Evolutionary conservation across 2,797 vertebrate genomes (phyloP).

Genomic region (Poeciliopsis paucimaculata): DNA sequence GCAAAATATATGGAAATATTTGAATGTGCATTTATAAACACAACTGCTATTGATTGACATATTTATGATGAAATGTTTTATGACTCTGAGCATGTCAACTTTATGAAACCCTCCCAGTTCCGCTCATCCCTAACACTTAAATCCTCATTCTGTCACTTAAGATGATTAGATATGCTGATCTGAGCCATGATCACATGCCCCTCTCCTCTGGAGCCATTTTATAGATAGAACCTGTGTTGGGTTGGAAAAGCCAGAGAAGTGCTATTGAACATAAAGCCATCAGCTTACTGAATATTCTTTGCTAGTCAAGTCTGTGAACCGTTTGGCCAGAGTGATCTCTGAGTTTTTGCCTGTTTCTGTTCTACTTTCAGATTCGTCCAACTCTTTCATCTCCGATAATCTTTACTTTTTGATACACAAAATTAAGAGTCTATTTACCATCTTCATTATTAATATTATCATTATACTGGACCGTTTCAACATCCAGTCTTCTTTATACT

Average conservation of each 20-base stretch:
- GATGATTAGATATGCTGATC: slow-evolving; percentile 65
- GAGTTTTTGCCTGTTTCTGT: slow-evolving; percentile 45
- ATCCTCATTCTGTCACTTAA: slow-evolving; percentile 58
- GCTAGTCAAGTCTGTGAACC: slow-evolving; percentile 69
- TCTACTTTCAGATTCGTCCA: slow-evolving; percentile 49
- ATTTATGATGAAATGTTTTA: background rate
- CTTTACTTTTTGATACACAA: background rate
- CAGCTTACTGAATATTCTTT: slow-evolving; percentile 75
- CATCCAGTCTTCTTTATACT: slow-evolving; percentile 10
- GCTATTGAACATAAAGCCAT: slow-evolving; percentile 78
- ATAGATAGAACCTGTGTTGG: slow-evolving; percentile 70
- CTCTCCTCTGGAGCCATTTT: slow-evolving; percentile 63
- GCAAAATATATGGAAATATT: background rate
- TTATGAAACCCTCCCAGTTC: slow-evolving; percentile 3
- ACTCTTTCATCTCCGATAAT: slow-evolving; percentile 20
- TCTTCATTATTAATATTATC: background rate
- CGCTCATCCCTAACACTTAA: slow-evolving; percentile 36
- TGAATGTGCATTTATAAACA: too few species aligned
- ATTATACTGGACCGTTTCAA: background rate
- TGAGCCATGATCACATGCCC: slow-evolving; percentile 52
- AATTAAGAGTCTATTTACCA: background rate
- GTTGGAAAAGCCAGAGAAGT: slow-evolving; percentile 71
- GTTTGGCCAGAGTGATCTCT: slow-evolving; percentile 72
- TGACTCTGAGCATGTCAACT: background rate
- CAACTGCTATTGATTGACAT: background rate